A percentile compares a stretch with the other conserved stretches of the same genome.
Conservation (phyloP, 2,888 invertebrate species). For the Cheilosia variabilis region DNA sequence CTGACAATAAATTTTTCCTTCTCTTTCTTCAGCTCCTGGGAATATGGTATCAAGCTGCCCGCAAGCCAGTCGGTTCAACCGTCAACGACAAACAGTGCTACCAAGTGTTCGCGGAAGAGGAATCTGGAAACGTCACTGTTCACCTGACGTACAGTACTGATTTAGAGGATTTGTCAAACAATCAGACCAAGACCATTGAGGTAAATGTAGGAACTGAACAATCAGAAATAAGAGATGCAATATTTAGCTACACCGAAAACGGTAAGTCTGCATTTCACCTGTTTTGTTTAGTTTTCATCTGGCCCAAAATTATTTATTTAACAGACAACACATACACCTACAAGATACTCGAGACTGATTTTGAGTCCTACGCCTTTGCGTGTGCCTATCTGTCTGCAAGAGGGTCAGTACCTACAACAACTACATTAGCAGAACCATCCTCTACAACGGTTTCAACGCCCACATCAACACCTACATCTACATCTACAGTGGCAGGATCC, state of each 20-base stretch:
- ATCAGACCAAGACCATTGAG: constrained; percentile 76
- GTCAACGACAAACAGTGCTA: constrained; percentile 31
- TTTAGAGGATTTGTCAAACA: constrained; percentile 76
- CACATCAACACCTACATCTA: background rate
- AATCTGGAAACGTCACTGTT: constrained; percentile 67
- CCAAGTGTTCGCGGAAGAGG: constrained; percentile 16
- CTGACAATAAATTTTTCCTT: background rate
- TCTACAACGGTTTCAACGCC: background rate
- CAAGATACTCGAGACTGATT: constrained; percentile 79
- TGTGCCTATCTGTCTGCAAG: constrained; percentile 77
- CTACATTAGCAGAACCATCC: background rate
- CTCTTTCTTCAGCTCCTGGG: constrained; percentile 48
- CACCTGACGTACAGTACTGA: constrained; percentile 77
- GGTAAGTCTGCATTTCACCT: background rate
- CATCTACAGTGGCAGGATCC: background rate
- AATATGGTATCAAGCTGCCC: constrained; percentile 70
- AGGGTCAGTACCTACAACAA: background rate
- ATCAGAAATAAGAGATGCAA: background rate
- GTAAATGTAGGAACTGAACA: background rate
- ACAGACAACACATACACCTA: constrained; percentile 58
- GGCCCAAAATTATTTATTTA: background rate
- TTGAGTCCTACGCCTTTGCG: constrained; percentile 77
- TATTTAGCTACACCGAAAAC: constrained; percentile 7
- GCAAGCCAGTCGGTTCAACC: constrained; percentile 27
- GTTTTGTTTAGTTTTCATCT: background rate